A percentile compares a stretch with the other conserved stretches of the same genome.
Evolutionary conservation across 2,888 invertebrate species (phyloP).

Genomic region (Brenthis hecate): DNA sequence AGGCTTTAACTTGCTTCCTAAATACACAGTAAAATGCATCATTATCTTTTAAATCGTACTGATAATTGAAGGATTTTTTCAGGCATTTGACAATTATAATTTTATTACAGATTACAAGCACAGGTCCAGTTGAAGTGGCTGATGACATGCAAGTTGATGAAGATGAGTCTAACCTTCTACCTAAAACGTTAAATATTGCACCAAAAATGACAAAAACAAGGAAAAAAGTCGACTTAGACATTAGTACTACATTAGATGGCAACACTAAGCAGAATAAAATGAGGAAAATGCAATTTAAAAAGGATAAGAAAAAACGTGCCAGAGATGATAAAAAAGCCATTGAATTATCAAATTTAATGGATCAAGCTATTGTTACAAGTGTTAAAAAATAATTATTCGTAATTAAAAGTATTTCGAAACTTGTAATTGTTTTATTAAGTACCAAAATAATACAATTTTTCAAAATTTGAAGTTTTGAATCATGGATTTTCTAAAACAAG

Average conservation of each 20-base stretch:
- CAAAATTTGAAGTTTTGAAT: too few species aligned
- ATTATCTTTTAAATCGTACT: not conserved
- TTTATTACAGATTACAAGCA: slow-evolving; percentile 80
- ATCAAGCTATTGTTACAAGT: slow-evolving; percentile 78
- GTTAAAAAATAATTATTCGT: slow-evolving; percentile 7
- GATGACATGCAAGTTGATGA: slow-evolving; percentile 81
- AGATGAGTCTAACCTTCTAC: slow-evolving; percentile 67
- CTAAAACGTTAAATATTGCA: slow-evolving; percentile 67
- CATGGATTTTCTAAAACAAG: too few species aligned
- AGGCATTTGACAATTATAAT: not conserved
- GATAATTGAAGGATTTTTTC: not conserved
- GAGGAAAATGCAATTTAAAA: slow-evolving; percentile 83
- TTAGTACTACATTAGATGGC: slow-evolving; percentile 80
- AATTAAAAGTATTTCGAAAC: slow-evolving; percentile 2
- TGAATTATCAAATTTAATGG: slow-evolving; percentile 84
- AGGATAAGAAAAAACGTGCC: slow-evolving; percentile 80
- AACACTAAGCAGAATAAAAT: slow-evolving; percentile 78
- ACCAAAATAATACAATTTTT: not conserved
- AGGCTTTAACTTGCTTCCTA: too few species aligned
- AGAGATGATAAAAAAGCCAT: slow-evolving; percentile 84
- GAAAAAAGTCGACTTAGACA: slow-evolving; percentile 8
- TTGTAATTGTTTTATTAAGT: not conserved
- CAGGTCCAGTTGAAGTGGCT: slow-evolving; percentile 83
- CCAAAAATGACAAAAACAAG: slow-evolving; percentile 51
- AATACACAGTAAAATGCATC: too few species aligned